These are phyloP conservation scores for Dissostichus mawsoni DNA, from an alignment of 2,113 vertebrate species.

Conservation along the genomic window DNA sequence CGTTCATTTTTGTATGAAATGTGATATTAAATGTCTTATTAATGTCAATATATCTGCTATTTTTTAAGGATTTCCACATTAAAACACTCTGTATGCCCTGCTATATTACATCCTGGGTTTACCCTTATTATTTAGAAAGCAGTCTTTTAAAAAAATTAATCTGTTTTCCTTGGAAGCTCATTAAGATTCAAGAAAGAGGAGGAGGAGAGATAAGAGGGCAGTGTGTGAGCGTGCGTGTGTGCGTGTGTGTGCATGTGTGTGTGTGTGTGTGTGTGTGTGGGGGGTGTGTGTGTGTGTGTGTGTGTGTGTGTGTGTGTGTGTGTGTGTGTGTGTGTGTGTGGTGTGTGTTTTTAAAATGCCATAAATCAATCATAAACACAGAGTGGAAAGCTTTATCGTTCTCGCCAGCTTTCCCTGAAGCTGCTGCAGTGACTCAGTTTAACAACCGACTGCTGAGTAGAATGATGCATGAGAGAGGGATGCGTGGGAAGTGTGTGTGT, in stretches of 20 bases:
- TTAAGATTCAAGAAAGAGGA: slow-evolving; percentile 27
- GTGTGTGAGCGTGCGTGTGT: neutral
- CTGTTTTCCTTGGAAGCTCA: slow-evolving; percentile 11
- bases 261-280: slow-evolving; percentile 16
- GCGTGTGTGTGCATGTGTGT: slow-evolving; percentile 7
- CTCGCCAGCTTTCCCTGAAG: slow-evolving; percentile 35
- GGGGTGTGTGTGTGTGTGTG: no score
- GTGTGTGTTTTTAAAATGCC: slow-evolving; percentile 24
- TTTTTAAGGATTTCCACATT: neutral
- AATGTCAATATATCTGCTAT: neutral
- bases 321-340: no score
- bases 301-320: no score
- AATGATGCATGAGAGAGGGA: slow-evolving; percentile 35
- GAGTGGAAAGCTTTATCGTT: slow-evolving; percentile 41
- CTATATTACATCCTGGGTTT: neutral
- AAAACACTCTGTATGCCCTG: neutral
- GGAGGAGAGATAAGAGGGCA: neutral
- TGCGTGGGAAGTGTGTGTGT: slow-evolving; percentile 58
- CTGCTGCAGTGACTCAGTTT: slow-evolving; percentile 55
- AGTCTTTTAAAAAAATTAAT: neutral
- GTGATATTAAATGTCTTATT: neutral
- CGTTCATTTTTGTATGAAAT: neutral
- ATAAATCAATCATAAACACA: slow-evolving; percentile 41
- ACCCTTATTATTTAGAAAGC: slow-evolving; percentile 8
- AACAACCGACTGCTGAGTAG: slow-evolving; percentile 37